Evolutionary conservation across 2,113 vertebrate genomes (phyloP).

Genomic region (Myocastor coypus): DNA sequence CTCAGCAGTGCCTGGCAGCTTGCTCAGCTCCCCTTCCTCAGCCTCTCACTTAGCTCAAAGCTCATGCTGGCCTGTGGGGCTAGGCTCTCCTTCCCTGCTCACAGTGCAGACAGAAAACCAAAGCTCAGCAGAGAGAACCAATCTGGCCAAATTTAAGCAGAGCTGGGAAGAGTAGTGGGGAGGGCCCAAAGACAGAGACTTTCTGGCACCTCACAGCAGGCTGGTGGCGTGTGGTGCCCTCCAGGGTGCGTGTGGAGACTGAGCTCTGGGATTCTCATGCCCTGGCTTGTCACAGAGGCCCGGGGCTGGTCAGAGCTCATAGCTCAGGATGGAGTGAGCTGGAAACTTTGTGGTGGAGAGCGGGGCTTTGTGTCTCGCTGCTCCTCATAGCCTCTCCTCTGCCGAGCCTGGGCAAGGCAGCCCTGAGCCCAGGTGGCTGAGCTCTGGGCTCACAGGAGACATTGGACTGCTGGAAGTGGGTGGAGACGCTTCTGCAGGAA

Average conservation of each 20-base stretch:
- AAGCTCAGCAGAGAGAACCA: neutral
- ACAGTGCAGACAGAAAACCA: neutral
- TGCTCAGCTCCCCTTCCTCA: neutral
- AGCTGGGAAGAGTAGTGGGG: neutral
- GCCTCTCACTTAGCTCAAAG: neutral
- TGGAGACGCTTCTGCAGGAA: constrained; percentile 12
- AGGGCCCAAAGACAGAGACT: neutral
- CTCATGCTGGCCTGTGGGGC: neutral
- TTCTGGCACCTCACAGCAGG: neutral
- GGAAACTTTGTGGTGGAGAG: neutral
- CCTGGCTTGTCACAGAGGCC: constrained; percentile 17
- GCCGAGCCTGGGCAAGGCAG: fast-evolving
- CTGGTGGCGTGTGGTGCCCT: neutral
- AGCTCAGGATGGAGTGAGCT: neutral
- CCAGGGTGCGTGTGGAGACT: neutral
- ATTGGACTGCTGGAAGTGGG: neutral
- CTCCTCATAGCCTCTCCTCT: neutral
- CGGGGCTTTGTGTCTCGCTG: neutral
- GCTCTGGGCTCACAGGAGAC: neutral
- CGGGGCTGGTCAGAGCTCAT: neutral
- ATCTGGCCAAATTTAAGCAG: neutral
- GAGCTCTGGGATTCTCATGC: neutral
- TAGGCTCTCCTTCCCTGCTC: too few relatives aligned
- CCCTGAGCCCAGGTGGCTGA: neutral
- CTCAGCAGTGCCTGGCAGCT: constrained; percentile 13